These are phyloP conservation scores for Ichneumon xanthorius DNA, from an alignment of 2,888 invertebrate species.

Conservation along the genomic window DNA sequence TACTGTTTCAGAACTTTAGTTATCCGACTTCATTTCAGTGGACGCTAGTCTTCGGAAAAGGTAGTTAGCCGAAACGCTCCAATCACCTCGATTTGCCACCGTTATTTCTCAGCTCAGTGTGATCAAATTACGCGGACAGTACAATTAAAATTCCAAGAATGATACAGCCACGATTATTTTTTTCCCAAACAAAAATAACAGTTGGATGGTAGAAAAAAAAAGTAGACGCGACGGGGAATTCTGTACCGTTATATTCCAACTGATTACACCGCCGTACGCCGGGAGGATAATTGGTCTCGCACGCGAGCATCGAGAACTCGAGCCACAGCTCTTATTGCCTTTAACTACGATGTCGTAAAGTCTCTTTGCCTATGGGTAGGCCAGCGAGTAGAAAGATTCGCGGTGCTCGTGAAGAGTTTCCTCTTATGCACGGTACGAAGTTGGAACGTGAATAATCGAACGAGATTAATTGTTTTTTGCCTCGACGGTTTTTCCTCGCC, in stretches of 20 bases:
- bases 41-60: too few species aligned
- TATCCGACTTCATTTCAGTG: too few species aligned
- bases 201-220: slow-evolving; percentile 12
- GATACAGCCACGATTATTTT: neutral
- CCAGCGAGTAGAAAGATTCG: neutral
- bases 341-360: slow-evolving; percentile 33
- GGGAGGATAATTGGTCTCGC: slow-evolving; percentile 50
- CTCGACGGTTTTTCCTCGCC: neutral
- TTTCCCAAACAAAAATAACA: neutral
- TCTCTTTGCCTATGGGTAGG: slow-evolving; percentile 21
- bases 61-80: too few species aligned
- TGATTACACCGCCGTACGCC: slow-evolving; percentile 40
- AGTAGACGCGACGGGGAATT: slow-evolving; percentile 20
- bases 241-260: slow-evolving; percentile 47
- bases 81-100: neutral
- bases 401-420: neutral
- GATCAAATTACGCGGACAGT: too few species aligned
- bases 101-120: neutral
- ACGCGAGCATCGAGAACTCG: slow-evolving; percentile 35
- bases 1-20: too few species aligned
- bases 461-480: neutral
- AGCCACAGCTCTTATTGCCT: slow-evolving; percentile 29
- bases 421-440: neutral
- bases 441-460: neutral
- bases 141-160: neutral